Conservation (phyloP, 2,888 invertebrate genomes). For the Notocelia uddmanniana region DNA sequence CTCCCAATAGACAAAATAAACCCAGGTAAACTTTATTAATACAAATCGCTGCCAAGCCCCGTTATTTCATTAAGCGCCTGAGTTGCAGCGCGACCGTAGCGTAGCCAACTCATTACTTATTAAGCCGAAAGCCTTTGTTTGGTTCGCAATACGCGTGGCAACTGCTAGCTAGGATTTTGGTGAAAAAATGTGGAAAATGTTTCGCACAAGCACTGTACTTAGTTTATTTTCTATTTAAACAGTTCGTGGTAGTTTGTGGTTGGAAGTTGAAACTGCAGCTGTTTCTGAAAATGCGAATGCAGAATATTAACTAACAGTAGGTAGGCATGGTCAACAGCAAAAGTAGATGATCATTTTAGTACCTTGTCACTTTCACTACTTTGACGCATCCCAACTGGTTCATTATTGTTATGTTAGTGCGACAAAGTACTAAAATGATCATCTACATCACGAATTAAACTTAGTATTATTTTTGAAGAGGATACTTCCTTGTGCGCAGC, state of each 20-base stretch:
- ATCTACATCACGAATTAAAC: no score
- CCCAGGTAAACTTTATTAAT: constrained; percentile 23
- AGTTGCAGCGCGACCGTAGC: constrained; percentile 8
- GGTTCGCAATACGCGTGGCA: constrained; percentile 12
- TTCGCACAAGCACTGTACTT: not conserved
- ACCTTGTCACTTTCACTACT: no score
- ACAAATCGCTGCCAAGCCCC: constrained; percentile 19
- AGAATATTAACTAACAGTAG: not conserved
- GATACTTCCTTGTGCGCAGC: no score
- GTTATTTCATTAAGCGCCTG: constrained; percentile 26
- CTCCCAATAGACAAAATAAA: not conserved
- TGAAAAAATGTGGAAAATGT: not conserved
- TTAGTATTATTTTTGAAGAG: no score
- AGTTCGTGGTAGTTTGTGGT: not conserved
- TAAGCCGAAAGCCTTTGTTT: constrained; percentile 24
- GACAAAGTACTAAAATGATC: no score
- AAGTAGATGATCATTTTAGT: no score
- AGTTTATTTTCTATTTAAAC: not conserved
- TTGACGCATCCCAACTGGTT: no score
- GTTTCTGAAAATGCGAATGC: not conserved
- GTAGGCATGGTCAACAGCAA: no score
- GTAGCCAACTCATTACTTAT: constrained; percentile 31
- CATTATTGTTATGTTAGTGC: no score
- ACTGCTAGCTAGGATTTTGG: constrained; percentile 16
- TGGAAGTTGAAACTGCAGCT: not conserved